Base-by-base conservation (phyloP, 1,140 invertebrate species). In the Onthophagus taurus region DNA sequence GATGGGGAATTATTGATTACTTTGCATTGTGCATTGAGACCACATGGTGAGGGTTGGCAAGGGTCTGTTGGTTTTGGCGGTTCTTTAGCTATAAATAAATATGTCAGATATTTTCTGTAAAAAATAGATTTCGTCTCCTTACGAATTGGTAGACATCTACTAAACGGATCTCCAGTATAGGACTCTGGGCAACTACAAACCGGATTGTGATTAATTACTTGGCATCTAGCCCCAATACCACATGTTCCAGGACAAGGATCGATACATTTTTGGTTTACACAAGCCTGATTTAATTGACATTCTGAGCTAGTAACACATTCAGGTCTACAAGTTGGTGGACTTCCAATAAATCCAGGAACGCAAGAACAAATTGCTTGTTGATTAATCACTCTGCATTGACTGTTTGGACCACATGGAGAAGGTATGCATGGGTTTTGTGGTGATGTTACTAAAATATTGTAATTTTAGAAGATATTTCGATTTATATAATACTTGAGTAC, bases 171-270 rank as follows among this genome's bases (percentile, higher is more conserved):
- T 39, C 84, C 84, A 36, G 76, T 82, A 52, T 75, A 83, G 12
- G 67, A 69, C 11, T 66, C 42, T 20, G 73, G 72, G 63, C 84
- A 88, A 44, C 71, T 77, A 64, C 83, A 88, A 34, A 85, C 77
- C 1, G 84, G 83, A 65, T 78, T 83, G 53, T 89, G 84, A 61
- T 80, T 81, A 9, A 81, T 72, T 23, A 85, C 77, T 64, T 76
- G 70, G 60, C 83, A 86, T 43, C 72, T 64, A 2, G 83, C 75
- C 26, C 37, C 38, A 23, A 64, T 23, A 23, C 59, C 82, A 60
- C 83, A 86, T 19, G 78, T 75, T 31, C 77, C 78, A 8, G 71
- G 67, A 57, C 80, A 82, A 23, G 78, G 78, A 55, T 82, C 72
- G 43, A 68, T 67, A 59, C 83, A 86, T 55, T 77, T 81, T 50